phyloP scores from a whole-genome alignment of 2,797 vertebrate genomes.

The Antrozous pallidus region DNA sequence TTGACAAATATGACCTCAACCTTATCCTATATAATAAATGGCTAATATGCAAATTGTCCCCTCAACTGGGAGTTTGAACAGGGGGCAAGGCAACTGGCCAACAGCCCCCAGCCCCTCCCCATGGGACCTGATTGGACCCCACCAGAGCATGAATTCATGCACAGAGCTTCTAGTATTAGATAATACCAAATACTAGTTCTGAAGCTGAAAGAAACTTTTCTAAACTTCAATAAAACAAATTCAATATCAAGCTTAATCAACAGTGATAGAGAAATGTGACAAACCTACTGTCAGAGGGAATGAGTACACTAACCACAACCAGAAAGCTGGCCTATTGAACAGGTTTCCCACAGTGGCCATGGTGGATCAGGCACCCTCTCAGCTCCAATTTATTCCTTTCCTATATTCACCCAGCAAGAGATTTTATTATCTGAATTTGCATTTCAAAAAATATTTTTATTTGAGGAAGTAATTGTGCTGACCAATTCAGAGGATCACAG shows the following conservation, averaged over 20 bases:
- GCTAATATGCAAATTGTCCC: no score
- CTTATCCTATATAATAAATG: background rate
- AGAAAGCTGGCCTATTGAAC: background rate
- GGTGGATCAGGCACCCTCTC: background rate
- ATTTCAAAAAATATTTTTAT: background rate
- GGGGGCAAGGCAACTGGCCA: no score
- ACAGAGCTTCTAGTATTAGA: no score
- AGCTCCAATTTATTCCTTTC: background rate
- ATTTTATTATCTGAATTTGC: background rate
- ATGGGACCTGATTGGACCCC: no score
- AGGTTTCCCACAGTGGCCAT: background rate
- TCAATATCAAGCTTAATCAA: background rate
- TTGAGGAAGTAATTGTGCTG: background rate
- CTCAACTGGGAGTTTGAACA: no score
- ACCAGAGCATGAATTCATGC: no score
- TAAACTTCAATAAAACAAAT: background rate
- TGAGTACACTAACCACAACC: background rate
- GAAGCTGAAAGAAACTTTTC: background rate
- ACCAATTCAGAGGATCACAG: background rate
- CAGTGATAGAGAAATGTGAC: background rate
- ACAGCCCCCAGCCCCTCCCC: no score
- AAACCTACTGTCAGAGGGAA: background rate
- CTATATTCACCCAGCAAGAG: background rate
- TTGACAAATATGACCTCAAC: background rate
- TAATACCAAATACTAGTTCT: background rate